Conservation (phyloP, 2,888 invertebrate genomes). For the Eremobia ochroleuca region DNA sequence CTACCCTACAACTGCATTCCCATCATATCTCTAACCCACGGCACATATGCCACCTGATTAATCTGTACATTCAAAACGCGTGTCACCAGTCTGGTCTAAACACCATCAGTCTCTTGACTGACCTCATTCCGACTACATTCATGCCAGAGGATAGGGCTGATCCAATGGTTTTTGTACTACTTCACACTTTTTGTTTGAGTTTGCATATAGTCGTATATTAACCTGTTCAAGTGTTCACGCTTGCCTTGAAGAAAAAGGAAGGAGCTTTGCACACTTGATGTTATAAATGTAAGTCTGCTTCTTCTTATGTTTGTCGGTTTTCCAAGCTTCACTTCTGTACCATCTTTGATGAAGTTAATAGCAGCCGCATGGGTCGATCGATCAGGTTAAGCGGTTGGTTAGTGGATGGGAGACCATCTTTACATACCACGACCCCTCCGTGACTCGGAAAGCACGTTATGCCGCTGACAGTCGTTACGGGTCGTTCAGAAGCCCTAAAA, state of each 20-base stretch:
- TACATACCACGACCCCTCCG: not conserved
- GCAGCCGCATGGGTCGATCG: too few relatives aligned
- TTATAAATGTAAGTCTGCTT: conserved; percentile 2
- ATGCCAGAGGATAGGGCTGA: conserved; percentile 46
- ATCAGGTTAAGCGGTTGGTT: not conserved
- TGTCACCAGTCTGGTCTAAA: conserved; percentile 53
- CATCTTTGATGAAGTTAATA: too few relatives aligned
- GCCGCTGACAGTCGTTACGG: too few relatives aligned
- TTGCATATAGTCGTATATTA: conserved; percentile 40
- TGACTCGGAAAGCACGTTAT: not conserved
- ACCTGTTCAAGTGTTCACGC: conserved; percentile 36
- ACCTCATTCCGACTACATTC: conserved; percentile 54
- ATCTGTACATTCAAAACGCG: conserved; percentile 54
- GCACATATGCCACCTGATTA: conserved; percentile 51
- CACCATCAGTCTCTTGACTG: conserved; percentile 61
- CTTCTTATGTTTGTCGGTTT: not conserved
- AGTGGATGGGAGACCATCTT: not conserved
- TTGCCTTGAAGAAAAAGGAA: conserved; percentile 15
- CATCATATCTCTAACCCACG: conserved; percentile 28
- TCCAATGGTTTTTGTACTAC: conserved; percentile 40
- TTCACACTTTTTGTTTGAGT: conserved; percentile 43
- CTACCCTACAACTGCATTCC: conserved; percentile 21
- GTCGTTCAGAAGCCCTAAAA: too few relatives aligned
- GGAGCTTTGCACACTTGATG: not conserved
- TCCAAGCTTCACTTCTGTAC: too few relatives aligned